A percentile compares a stretch with the other conserved stretches of the same genome.
These are phyloP conservation scores for Sarcophaga bullata DNA, from an alignment of 1,140 invertebrate genomes.

Conservation along the genomic window DNA sequence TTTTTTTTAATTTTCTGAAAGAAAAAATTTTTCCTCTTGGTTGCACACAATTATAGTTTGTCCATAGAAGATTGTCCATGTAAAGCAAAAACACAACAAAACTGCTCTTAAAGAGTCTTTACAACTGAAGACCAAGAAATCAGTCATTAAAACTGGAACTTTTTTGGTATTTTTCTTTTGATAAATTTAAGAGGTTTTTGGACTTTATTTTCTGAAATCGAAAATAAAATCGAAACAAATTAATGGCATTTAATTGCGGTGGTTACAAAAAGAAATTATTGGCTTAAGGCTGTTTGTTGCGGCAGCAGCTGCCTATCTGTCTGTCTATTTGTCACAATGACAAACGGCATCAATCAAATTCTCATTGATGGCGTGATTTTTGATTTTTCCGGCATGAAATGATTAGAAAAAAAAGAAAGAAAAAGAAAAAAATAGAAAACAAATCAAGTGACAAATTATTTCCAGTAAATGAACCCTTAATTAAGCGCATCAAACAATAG, in stretches of 20 bases:
- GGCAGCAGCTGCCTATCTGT: background rate
- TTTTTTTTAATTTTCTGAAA: too few species aligned
- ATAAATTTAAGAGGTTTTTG: too few species aligned
- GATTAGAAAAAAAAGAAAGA: too few species aligned
- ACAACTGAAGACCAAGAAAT: too few species aligned
- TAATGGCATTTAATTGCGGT: constrained; percentile 18
- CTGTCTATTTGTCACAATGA: background rate
- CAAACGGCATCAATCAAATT: constrained; percentile 15
- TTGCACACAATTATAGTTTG: too few species aligned
- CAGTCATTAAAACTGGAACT: too few species aligned
- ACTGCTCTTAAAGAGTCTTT: too few species aligned
- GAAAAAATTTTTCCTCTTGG: too few species aligned
- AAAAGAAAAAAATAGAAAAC: background rate
- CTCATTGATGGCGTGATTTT: background rate
- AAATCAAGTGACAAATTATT: constrained; percentile 18
- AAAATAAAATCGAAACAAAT: background rate
- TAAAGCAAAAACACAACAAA: too few species aligned
- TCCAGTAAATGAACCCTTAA: constrained; percentile 8
- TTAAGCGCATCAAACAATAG: background rate
- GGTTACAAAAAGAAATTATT: background rate
- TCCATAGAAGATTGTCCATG: too few species aligned
- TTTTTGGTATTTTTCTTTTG: too few species aligned
- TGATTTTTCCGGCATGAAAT: background rate
- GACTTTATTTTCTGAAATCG: background rate
- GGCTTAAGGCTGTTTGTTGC: background rate